Evolutionary conservation across 2,113 vertebrate species (phyloP), one percentile per base, ranked within the genome.

Genomic region (Ammodytes marinus): DNA sequence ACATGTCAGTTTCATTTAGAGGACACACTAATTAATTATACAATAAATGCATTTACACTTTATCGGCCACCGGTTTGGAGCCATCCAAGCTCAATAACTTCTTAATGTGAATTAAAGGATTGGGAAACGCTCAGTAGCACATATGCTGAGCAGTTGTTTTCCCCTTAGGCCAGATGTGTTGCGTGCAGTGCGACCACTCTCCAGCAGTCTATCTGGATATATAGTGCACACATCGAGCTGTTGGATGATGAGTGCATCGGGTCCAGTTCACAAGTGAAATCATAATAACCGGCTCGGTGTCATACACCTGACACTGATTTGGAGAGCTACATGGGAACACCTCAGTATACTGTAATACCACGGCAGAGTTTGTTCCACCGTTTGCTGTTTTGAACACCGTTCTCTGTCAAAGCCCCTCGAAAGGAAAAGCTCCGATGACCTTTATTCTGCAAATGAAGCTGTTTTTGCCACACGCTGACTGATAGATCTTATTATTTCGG

Each of bases 401-500:
- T 90, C 35, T 77, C 68, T 82, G 83, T 86, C 85, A 87, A 49
- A 75, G 80, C 69, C 72, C 77, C 80, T 90, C 74, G 84, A 86
- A 94, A 93, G 84, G 83, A 88, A 85, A 85, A 73, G 88, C 91
- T 87, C 57, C 81, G 63, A 77, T 95, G 94, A 95, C 95, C 95
- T 95, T 95, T 95, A 95, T 94, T 94, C 92, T 92, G 93, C 93
- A 93, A 95, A 95, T 95, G 71, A 95, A 92, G 93, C 93, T 88
- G 83, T 91, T 95, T 94, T 94, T 91, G 75, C 86, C 70, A 74
- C 2, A 61, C 83, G 57, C 72, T 92, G 92, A 94, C 89, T 93
- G 94, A 95, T 95, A 93, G 93, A 91, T 95, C 91, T 90, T 94
- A 93, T 94, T 94, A 95, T 95, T 95, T 95, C 91, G 90, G 90